phyloP scores from a whole-genome alignment of 2,797 vertebrate species.

The Gastrophryne carolinensis region DNA sequence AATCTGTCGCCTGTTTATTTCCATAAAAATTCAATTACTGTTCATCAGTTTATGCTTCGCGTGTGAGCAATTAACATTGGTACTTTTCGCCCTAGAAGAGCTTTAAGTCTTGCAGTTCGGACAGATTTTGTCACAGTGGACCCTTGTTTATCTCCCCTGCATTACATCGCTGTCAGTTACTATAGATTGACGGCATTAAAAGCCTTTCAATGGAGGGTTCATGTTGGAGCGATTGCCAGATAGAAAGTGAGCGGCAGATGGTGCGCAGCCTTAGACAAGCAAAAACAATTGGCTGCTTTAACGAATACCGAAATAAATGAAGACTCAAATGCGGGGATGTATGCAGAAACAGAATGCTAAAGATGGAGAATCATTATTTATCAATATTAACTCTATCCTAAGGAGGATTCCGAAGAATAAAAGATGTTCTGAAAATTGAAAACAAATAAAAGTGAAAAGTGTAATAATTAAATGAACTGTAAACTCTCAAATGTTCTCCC shows the following conservation, averaged over 20 bases:
- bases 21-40: conserved; percentile 79
- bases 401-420: not conserved
- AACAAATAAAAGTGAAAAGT: not conserved
- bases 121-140: conserved; percentile 29
- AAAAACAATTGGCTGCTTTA: not conserved
- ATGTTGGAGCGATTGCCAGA: not conserved
- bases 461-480: too few relatives aligned
- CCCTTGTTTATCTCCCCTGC: conserved; percentile 41
- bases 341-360: not conserved
- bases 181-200: conserved; percentile 19
- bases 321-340: not conserved
- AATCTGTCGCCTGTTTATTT: conserved; percentile 79
- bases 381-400: not conserved
- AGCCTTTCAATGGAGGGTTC: not conserved
- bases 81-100: conserved; percentile 57
- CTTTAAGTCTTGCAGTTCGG: conserved; percentile 10
- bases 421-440: not conserved
- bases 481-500: too few relatives aligned
- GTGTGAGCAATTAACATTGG: conserved; percentile 66
- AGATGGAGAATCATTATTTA: not conserved
- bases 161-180: conserved; percentile 5
- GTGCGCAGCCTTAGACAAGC: not conserved
- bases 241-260: conserved; percentile 26
- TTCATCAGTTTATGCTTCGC: conserved; percentile 67
- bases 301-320: not conserved